phyloP scores from a whole-genome alignment of 2,797 vertebrate species.

The Pipistrellus kuhlii region DNA sequence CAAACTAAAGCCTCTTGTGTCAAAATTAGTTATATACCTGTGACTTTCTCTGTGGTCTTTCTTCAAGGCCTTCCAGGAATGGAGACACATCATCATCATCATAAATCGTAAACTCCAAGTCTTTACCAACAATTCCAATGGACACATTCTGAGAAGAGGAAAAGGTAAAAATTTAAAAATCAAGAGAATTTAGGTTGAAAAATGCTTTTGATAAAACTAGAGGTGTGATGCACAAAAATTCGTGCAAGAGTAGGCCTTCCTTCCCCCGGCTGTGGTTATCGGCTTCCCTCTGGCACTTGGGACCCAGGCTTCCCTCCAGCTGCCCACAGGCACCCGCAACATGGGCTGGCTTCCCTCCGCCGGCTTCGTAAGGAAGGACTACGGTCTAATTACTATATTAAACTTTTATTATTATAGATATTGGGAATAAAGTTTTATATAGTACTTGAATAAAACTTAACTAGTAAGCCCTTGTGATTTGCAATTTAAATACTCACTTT shows the following conservation, averaged over 20 bases:
- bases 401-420: no score
- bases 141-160: slow-evolving; percentile 94
- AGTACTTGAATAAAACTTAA: slow-evolving; percentile 27
- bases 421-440: neutral
- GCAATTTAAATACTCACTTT: slow-evolving; percentile 48
- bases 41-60: slow-evolving; percentile 97
- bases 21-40: slow-evolving; percentile 71
- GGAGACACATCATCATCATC: slow-evolving; percentile 96
- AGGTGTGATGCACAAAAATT: no score
- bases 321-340: no score
- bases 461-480: neutral
- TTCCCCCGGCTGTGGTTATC: no score
- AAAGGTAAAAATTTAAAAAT: slow-evolving; percentile 44
- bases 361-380: no score
- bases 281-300: no score
- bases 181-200: slow-evolving; percentile 23
- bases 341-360: no score
- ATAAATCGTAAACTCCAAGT: slow-evolving; percentile 97
- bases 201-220: neutral
- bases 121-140: slow-evolving; percentile 97
- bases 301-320: no score
- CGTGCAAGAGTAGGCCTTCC: no score
- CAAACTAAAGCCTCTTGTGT: neutral
- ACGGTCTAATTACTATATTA: no score
- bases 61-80: slow-evolving; percentile 97